Evolutionary conservation across 2,113 vertebrate species (phyloP), one percentile per base, ranked within the genome.

Genomic region (Emberiza fucata): DNA sequence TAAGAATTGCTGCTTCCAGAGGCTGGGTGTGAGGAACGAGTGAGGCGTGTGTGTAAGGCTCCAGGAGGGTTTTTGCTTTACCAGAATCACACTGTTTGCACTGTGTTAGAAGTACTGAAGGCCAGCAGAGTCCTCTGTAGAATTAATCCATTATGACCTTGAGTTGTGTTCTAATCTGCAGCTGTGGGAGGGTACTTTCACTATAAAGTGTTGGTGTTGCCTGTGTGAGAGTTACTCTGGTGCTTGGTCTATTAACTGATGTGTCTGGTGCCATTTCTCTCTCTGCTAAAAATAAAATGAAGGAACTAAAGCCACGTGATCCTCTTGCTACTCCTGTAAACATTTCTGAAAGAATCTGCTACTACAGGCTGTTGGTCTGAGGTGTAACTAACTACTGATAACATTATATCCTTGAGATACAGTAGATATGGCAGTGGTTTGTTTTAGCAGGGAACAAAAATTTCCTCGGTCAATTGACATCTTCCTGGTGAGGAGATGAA

Each of bases 361-460:
- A 47, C 85, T 93, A 35, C 60, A 63, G 42, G 14, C 76, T 53
- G 69, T 90, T 92, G 84, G n/a, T 94, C 86, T 17, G 37, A 93
- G 78, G 65, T 96, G 69, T 88, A 93, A 63, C 50, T 94, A 93
- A 69, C 82, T 72, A 47, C 48, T 86, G 45, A 73, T 95, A 94
- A 92, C 5, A 0, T 92, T 89, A 76, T 95, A 85, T 90, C 35
- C 71, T 88, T 91, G 33, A 77, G 90, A 89, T 89, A 48, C 76
- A 72, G 47, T 59, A 76, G 93, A 61, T 61, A 45, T 27, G 71
- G 51, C 80, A 72, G 56, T 76, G 60, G 33, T 90, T 87, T 81
- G 83, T 88, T 87, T 93, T 77, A 95, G 37, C 78, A 86, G 71
- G 79, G 59, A 92, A 22, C 8, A 6, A 95, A 42, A 78, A 94